Percentiles rank a stretch among this genome's conserved stretches.
Conservation (phyloP, 2,797 vertebrate species). For the Acrocephalus scirpaceus region DNA sequence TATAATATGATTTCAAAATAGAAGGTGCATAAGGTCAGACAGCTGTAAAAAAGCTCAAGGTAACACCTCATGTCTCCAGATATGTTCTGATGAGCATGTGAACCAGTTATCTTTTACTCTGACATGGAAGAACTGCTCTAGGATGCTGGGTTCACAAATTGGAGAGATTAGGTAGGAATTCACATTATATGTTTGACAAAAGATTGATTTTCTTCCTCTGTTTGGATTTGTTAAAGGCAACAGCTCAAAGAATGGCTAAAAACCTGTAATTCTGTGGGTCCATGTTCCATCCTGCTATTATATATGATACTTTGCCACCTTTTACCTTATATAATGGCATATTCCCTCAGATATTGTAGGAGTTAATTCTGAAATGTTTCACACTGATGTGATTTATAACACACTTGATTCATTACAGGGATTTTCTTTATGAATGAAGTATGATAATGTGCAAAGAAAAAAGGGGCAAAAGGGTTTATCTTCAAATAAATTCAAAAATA, state of each 20-base stretch:
- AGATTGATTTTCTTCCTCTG: neutral
- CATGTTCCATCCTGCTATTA: neutral
- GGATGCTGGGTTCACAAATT: neutral
- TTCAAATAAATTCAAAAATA: neutral
- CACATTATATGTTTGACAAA: neutral
- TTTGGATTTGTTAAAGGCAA: neutral
- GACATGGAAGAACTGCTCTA: neutral
- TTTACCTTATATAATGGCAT: neutral
- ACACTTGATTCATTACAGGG: neutral
- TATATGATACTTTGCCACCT: neutral
- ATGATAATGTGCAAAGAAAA: neutral
- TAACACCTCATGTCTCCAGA: neutral
- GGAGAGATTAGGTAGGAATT: neutral
- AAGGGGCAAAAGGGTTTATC: neutral
- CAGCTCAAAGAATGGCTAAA: neutral
- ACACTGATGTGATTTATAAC: neutral
- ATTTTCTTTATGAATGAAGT: slow-evolving; percentile 25
- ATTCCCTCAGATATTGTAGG: neutral
- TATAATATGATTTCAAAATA: neutral
- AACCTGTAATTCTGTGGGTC: neutral
- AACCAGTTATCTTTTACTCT: neutral
- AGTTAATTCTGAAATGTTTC: neutral
- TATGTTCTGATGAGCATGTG: neutral
- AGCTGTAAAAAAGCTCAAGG: neutral
- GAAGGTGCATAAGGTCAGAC: neutral